Evolutionary conservation across 2,888 invertebrate species (phyloP), one percentile per base, ranked within the genome.

Genomic region (Cheilosia urbana): DNA sequence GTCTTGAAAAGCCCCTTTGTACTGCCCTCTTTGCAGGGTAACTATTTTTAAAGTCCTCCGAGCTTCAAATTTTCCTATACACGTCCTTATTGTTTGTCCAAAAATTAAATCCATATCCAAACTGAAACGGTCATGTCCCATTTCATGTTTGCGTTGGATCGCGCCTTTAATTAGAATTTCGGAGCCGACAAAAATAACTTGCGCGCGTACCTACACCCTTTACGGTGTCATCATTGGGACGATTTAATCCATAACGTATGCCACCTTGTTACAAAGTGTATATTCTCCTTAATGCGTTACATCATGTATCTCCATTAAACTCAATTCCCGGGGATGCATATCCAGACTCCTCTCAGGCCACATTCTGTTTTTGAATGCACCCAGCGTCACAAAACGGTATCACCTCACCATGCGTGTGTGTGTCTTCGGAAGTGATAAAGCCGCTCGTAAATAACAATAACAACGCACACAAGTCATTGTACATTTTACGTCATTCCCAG

Each of bases 221-320:
- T 75, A 65, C 27, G 53, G 49, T 84, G 83, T 79, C 83, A 73
- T 83, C 27, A 58, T 34, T 51, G 66, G 71, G 51, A 76, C 85
- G 51, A 81, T 85, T 81, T 71, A 85, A 81, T 81, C 76, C 81
- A 76, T 76, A 81, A 85, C 76, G 85, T 76, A 81, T 76, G 81
- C 81, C 85, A 85, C 85, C 85, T 85, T 85, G 81, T 85, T 81
- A 81, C 85, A 81, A 76, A 85, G 85, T 85, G 85, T 81, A 81
- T 73, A 81, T 73, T 73, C 66, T 62, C 65, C 75, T 55, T 76
- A 85, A 85, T 85, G 81, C 76, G 72, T 77, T 72, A 85, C 85
- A 81, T 81, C 85, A 63, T 85, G 76, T 85, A 77, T 76, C 68
- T 72, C 81, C 85, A 85, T 85, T 85, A 81, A 81, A 76, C 21